Percentiles rank a stretch among this genome's conserved stretches.
Conservation (phyloP, 1,140 invertebrate genomes). For the Tachypleus tridentatus region DNA sequence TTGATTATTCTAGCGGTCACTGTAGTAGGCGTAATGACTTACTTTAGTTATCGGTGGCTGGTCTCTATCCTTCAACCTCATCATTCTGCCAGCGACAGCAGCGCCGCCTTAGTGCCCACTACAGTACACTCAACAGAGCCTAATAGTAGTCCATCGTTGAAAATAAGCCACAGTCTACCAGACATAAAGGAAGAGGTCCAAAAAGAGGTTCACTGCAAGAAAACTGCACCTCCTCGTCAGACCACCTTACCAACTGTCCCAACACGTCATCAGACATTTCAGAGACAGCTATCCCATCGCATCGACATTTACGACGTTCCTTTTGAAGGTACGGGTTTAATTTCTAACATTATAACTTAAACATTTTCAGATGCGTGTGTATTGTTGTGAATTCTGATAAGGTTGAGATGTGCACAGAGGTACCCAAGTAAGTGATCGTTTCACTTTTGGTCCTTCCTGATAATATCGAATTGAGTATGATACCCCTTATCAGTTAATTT, state of each 20-base stretch:
- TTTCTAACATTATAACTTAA: too few relatives aligned
- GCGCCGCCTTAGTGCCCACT: too few relatives aligned
- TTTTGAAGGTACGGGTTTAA: neutral
- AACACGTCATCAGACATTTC: neutral
- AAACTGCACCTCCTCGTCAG: neutral
- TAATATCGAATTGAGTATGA: too few relatives aligned
- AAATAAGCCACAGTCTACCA: neutral
- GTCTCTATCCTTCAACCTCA: neutral
- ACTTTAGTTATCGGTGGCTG: constrained; percentile 1
- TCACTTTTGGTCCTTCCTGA: too few relatives aligned
- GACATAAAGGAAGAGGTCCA: constrained; percentile 1
- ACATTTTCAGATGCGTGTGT: too few relatives aligned
- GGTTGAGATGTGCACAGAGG: too few relatives aligned
- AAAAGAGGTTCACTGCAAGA: neutral
- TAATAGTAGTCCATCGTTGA: neutral
- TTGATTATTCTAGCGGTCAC: neutral
- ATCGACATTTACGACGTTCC: neutral
- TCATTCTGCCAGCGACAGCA: too few relatives aligned
- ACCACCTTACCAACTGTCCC: neutral
- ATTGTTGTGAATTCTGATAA: too few relatives aligned
- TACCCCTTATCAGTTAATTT: too few relatives aligned
- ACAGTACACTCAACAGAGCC: too few relatives aligned
- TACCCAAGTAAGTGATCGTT: too few relatives aligned
- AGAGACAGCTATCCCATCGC: neutral
- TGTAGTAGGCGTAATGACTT: neutral